A percentile compares a stretch with the other conserved stretches of the same genome.
These are phyloP conservation scores for Amyelois transitella DNA, from an alignment of 1,140 invertebrate species.

Conservation along the genomic window DNA sequence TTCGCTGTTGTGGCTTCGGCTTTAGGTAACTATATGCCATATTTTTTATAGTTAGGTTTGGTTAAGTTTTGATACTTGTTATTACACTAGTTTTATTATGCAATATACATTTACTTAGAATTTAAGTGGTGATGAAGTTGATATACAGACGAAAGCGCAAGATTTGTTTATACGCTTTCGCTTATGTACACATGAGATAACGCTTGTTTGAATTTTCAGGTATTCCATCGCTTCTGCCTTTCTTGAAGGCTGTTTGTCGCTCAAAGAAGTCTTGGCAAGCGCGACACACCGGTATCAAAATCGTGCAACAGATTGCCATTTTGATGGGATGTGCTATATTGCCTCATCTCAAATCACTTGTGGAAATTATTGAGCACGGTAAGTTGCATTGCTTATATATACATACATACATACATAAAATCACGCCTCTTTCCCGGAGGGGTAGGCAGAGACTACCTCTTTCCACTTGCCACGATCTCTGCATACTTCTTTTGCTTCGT, in stretches of 20 bases:
- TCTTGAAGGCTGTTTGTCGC: constrained; percentile 98
- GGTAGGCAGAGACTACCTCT: too few species aligned
- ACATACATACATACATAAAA: not conserved
- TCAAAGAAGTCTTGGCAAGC: constrained; percentile 99
- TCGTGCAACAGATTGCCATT: constrained; percentile 99
- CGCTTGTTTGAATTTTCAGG: constrained; percentile 32
- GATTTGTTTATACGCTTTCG: not conserved
- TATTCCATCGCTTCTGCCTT: constrained; percentile 97
- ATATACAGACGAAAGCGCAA: too few species aligned
- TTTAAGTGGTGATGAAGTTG: too few species aligned
- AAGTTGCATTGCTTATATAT: constrained; percentile 22
- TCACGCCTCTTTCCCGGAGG: too few species aligned
- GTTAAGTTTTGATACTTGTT: too few species aligned
- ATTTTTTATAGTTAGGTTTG: too few species aligned
- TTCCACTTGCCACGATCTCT: too few species aligned
- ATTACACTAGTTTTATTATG: too few species aligned
- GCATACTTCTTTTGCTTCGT: too few species aligned
- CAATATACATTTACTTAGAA: too few species aligned
- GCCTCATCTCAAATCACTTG: constrained; percentile 97
- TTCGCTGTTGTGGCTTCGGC: constrained; percentile 99
- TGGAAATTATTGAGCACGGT: constrained; percentile 99
- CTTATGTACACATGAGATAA: not conserved
- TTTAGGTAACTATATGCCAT: constrained; percentile 77
- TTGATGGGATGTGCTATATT: constrained; percentile 99
- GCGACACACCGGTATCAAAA: constrained; percentile 99